These are phyloP conservation scores for Poecilus cupreus DNA, from an alignment of 2,888 invertebrate species.

Conservation along the genomic window DNA sequence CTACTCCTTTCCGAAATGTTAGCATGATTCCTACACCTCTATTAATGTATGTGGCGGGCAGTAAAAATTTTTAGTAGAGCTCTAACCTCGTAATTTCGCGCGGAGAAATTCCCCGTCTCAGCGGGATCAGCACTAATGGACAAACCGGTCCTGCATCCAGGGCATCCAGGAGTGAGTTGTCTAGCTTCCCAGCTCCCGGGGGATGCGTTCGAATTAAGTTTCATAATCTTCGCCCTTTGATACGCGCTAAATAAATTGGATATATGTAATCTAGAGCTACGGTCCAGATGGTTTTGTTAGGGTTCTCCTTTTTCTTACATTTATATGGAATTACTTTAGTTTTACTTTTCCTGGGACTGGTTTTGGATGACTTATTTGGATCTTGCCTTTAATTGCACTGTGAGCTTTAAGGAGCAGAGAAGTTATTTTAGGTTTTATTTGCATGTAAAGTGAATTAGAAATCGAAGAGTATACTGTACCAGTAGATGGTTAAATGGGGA, in stretches of 20 bases:
- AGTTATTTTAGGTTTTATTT: too few species aligned
- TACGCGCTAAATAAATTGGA: conserved; percentile 47
- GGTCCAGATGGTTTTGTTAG: conserved; percentile 26
- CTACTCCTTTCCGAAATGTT: too few species aligned
- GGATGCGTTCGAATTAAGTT: conserved; percentile 41
- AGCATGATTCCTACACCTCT: too few species aligned
- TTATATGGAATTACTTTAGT: conserved; percentile 32
- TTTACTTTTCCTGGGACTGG: not conserved
- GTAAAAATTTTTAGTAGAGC: too few species aligned
- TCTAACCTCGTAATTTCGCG: not conserved
- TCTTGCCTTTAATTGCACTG: conserved; percentile 10
- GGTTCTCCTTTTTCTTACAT: conserved; percentile 21
- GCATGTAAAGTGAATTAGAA: too few species aligned
- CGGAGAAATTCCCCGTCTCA: too few species aligned
- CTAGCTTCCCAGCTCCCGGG: conserved; percentile 3
- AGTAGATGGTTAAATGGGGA: too few species aligned
- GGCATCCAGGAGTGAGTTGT: conserved; percentile 1
- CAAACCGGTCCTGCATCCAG: not conserved
- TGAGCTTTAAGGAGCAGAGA: too few species aligned
- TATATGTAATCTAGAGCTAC: conserved; percentile 45
- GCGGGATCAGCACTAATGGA: too few species aligned
- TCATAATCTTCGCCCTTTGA: conserved; percentile 50
- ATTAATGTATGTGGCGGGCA: too few species aligned
- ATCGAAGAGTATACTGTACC: too few species aligned
- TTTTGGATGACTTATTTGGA: not conserved